Evolutionary conservation across 2,113 vertebrate species (phyloP).

Genomic region (Lanius ludovicianus): DNA sequence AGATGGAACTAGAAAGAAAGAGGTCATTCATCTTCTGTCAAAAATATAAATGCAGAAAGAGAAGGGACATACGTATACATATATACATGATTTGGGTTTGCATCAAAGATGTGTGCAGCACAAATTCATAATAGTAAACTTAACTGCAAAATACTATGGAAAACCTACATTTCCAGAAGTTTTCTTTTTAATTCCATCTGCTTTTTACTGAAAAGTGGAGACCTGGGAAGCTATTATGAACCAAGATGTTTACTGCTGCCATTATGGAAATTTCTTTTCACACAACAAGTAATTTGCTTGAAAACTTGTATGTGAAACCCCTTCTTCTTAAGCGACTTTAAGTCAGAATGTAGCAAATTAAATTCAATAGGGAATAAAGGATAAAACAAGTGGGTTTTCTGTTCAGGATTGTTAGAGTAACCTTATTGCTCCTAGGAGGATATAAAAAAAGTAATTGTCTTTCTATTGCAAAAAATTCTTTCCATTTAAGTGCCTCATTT

Average conservation of each 20-base stretch:
- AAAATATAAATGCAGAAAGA: not conserved
- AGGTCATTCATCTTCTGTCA: not conserved
- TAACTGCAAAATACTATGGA: not conserved
- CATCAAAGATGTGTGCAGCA: not conserved
- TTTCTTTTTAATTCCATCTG: not conserved
- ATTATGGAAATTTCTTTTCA: not conserved
- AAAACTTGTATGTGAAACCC: not conserved
- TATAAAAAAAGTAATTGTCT: not conserved
- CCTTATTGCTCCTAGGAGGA: not conserved
- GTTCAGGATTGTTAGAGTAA: not conserved
- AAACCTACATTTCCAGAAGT: not conserved
- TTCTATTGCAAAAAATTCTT: not conserved
- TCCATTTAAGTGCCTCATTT: not conserved
- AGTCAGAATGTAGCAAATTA: not conserved
- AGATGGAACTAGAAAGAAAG: not conserved
- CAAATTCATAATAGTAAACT: not conserved
- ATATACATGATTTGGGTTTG: not conserved
- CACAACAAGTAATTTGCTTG: not conserved
- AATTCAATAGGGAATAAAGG: not conserved
- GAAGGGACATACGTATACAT: not conserved
- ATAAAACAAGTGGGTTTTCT: not conserved
- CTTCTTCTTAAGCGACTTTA: not conserved
- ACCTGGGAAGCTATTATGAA: not conserved
- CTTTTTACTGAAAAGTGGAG: not conserved
- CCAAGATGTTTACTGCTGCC: not conserved